Base-by-base conservation (phyloP, 2,888 invertebrate genomes). In the Micoletzkya japonica region DNA sequence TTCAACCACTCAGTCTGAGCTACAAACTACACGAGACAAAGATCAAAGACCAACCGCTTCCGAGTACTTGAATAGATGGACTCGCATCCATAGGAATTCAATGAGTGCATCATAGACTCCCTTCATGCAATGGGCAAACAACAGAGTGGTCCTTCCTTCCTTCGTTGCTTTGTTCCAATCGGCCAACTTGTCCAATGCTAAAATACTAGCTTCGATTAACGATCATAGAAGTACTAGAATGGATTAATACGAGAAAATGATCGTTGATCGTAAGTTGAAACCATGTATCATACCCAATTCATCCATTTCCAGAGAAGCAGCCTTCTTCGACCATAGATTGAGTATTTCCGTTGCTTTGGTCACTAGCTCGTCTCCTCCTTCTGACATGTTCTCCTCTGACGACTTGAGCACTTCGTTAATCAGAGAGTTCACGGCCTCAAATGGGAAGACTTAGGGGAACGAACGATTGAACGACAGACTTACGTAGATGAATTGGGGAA, bases 81-180 rank as follows among this genome's bases (percentile, higher is more conserved):
- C 66, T 71, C 74, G 69, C 67, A 73, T 73, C 77, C 78, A 77
- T 30, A 77, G 68, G 57, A 75, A 76, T 61, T 75, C 78, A 54
- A 79, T 76, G 26, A 79, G 70, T 4, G 74, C 75, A 61, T 79
- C 77, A 54, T 79, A 79, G 57, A 75, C 63, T 49, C 63, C 63
- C 63, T 63, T 63, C 50, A 63, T 63, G 50, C 63, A 63, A 4
- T 50, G 32, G 7, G 32, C 49, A 26, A 63, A 63, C 30, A 63
- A 50, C 28, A 63, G 28, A 2, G 63, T 63, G 17, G 63, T 17
- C 14, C 63, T 1, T 0, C 63, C 63, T 4, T 63, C 63, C 17
- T 26, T 20, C 24, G 72, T 74, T 28, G 60, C 44, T 10, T 68
- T 69, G 28, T 70, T 75, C 78, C 77, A 79, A n/a, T 77, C 75